Evolutionary conservation across 2,888 invertebrate species (phyloP).

Genomic region (Dendrolimus pini): DNA sequence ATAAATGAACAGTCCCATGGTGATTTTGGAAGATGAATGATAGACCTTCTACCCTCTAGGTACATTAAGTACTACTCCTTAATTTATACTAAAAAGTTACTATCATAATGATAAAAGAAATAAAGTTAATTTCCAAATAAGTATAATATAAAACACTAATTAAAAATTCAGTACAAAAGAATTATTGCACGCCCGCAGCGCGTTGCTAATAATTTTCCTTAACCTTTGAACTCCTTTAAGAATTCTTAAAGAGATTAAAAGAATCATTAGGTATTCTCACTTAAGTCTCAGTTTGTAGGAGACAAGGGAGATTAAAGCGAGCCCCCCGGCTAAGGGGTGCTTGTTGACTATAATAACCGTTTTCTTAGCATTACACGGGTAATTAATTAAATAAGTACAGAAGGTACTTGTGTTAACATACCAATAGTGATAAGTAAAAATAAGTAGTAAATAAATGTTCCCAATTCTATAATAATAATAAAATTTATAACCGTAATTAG

Average conservation of each 20-base stretch:
- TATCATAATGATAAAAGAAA: background rate
- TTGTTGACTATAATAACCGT: background rate
- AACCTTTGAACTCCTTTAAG: constrained; percentile 57
- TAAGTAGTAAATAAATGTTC: too few species aligned
- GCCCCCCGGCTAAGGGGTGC: constrained; percentile 32
- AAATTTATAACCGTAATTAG: too few species aligned
- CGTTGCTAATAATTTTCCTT: constrained; percentile 30
- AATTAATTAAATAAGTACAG: background rate
- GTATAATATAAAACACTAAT: constrained; percentile 8
- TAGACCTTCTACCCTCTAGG: too few species aligned
- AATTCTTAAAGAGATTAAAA: constrained; percentile 69
- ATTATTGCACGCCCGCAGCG: background rate
- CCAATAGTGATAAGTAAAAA: too few species aligned
- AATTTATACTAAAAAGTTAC: too few species aligned
- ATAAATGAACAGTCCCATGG: too few species aligned
- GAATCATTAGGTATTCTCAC: constrained; percentile 69
- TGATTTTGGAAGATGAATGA: too few species aligned
- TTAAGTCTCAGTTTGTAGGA: constrained; percentile 33
- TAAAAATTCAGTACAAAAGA: background rate
- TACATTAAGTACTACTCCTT: too few species aligned
- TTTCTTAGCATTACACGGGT: background rate
- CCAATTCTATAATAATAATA: too few species aligned
- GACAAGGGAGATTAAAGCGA: constrained; percentile 63
- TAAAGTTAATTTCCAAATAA: background rate
- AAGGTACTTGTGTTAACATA: too few species aligned